Base-by-base conservation (phyloP, 2,797 vertebrate species). In the Naso thynnoides region DNA sequence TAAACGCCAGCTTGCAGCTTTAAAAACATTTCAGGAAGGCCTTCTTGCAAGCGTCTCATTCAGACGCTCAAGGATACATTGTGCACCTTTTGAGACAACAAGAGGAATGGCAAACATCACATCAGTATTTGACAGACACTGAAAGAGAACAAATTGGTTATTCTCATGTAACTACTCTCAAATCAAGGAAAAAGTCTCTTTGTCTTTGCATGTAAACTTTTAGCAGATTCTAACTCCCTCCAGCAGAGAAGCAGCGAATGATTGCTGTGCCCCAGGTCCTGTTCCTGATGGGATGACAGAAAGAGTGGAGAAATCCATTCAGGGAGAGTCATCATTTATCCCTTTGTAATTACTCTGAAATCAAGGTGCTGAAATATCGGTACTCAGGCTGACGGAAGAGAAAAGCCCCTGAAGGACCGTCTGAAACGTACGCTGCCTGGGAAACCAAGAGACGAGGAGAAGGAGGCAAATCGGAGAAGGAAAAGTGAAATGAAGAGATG, bases 311-410 rank as follows among this genome's bases (percentile, higher is more conserved):
- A 77, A 75, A 76, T 70, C 75, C 89, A 84, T 85, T 85, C 68
- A 76, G 68, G 69, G 86, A 84, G 80, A 89, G 81, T 88, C 90
- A 91, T 91, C 85, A 90, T 88, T 93, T 93, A 90, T 90, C 89
- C 86, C 76, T 53, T 57, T 69, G 82, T 88, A 91, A 92, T 92
- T 91, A 92, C 86, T 84, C 78, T 69, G 79, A 86, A 92, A 89
- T 93, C 90, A 91, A 90, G 86, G 87, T 87, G 81, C 80, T 83
- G 84, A 85, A 88, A 87, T 85, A 87, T 89, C 84, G 88, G 78
- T 70, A 69, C 69, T 86, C 71, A 29, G 86, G 78, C 81, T 81
- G 85, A 86, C 62, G 54, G 79, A 78, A 76, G 75, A 84, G 70
- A 84, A 77, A 78, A 82, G 66, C 58, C 83, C 74, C 85, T 62